Evolutionary conservation across 2,797 vertebrate genomes (phyloP).

Genomic region (Thunnus albacares): DNA sequence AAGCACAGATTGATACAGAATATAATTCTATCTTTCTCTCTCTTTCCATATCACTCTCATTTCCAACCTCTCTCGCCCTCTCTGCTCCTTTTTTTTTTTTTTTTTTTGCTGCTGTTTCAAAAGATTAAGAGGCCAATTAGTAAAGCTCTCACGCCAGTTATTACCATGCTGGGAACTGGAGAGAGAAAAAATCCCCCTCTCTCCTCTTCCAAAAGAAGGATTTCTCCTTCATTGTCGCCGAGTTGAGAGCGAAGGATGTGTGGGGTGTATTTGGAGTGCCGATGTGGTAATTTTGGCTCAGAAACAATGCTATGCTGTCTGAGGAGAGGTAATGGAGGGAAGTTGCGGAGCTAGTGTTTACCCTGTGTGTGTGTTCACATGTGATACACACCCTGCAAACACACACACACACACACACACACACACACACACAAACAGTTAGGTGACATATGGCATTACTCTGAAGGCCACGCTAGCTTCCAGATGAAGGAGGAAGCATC

Average conservation of each 20-base stretch:
- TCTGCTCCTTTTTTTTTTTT: conserved; percentile 41
- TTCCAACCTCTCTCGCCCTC: conserved; percentile 41
- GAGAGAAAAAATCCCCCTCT: conserved; percentile 71
- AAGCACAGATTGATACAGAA: background rate
- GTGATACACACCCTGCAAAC: conserved; percentile 17
- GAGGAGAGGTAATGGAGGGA: conserved; percentile 63
- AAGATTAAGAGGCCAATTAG: conserved; percentile 76
- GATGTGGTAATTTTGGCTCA: conserved; percentile 80
- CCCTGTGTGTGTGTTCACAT: conserved; percentile 37
- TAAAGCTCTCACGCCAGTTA: conserved; percentile 72
- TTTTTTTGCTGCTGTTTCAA: conserved; percentile 51
- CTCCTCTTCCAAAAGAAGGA: conserved; percentile 66
- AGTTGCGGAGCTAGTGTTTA: conserved; percentile 62
- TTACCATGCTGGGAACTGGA: conserved; percentile 71
- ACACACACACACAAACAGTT: conserved; percentile 35
- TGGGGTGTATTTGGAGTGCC: conserved; percentile 69
- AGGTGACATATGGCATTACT: conserved; percentile 70
- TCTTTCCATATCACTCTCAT: conserved; percentile 31
- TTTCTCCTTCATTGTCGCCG: conserved; percentile 71
- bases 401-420: conserved; percentile 33
- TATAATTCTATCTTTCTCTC: background rate
- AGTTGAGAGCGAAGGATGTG: conserved; percentile 69
- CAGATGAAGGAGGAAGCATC: conserved; percentile 67
- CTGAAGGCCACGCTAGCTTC: conserved; percentile 44
- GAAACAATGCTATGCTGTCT: conserved; percentile 78